Base-by-base conservation (phyloP, 2,113 vertebrate species). In the Nibea coibor region DNA sequence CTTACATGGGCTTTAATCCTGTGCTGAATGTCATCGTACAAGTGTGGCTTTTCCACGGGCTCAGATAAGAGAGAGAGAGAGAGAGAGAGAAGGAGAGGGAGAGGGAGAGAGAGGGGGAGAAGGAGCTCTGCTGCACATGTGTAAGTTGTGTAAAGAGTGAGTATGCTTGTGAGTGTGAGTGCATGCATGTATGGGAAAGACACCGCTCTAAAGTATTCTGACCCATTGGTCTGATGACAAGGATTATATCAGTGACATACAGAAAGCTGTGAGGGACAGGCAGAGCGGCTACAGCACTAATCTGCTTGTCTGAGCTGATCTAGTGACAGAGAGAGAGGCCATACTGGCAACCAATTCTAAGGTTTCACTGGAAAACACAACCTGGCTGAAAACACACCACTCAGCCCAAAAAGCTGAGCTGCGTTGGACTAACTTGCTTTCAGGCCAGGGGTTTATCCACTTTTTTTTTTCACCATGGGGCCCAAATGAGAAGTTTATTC, bases 1-100 rank as follows among this genome's bases (percentile, higher is more conserved):
- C 94, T 96, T 96, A 95, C 95, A 93, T 76, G 83, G 92, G 88
- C 85, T 94, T 92, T 97, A 97, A 96, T 97, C 94, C 93, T 90
- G 90, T 91, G 89, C 93, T 96, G 95, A 97, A 96, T 96, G 94
- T 94, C 88, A 90, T 91, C 90, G 94, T 96, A 94, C 92, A 96
- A 96, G 90, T 89, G 88, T 78, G 92, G 94, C 92, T 94, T 96
- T 95, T 96, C 92, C 93, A 93, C 88, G 80, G 58, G 66, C 31
- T 86, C 87, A 95, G 93, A 95, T 96, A 95, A 96, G 79, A 88
- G 83, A 63, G 53, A 45, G 56, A 61, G 39, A 47, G 24, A 35
- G 65, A 58, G 51, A 72, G 35, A 39, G 35, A 2, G 43, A 4
- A 58, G 72, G 68, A 84, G 61, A 0, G 61, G 66, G n/a, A 39